Percentiles rank a stretch among this genome's conserved stretches.
Conservation (phyloP, 2,888 invertebrate species). For the Ctenicera cuprea region DNA sequence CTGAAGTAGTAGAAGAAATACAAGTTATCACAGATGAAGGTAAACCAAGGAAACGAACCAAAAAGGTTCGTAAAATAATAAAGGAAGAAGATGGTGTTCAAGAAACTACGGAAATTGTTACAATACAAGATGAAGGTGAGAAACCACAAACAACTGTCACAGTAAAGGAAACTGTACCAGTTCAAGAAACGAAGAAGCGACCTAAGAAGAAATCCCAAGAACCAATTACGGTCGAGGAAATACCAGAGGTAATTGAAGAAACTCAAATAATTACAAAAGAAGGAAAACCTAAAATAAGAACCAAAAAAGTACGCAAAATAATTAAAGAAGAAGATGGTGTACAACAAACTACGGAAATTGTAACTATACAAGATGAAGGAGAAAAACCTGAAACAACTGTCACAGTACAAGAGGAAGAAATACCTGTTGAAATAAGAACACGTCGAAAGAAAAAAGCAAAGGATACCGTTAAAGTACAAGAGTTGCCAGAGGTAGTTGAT, state of each 20-base stretch:
- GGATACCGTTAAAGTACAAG: conserved; percentile 58
- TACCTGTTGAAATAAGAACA: background rate
- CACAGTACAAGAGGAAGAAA: conserved; percentile 57
- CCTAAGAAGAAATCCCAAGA: conserved; percentile 67
- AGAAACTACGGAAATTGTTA: conserved; percentile 56
- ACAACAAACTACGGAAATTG: conserved; percentile 51
- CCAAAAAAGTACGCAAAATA: conserved; percentile 48
- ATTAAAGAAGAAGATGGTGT: conserved; percentile 36
- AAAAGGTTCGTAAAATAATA: conserved; percentile 50
- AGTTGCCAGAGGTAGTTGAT: conserved; percentile 59
- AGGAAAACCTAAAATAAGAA: conserved; percentile 59
- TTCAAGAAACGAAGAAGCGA: conserved; percentile 67
- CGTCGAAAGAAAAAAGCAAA: conserved; percentile 4
- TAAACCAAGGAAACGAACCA: conserved; percentile 59
- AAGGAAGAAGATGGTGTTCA: conserved; percentile 64
- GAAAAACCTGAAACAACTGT: conserved; percentile 69
- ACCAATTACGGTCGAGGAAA: conserved; percentile 46
- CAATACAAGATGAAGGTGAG: conserved; percentile 53
- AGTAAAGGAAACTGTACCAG: conserved; percentile 51
- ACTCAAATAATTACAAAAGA: conserved; percentile 58
- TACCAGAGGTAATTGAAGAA: conserved; percentile 53
- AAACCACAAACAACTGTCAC: conserved; percentile 48
- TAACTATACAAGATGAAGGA: conserved; percentile 61
- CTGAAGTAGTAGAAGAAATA: conserved; percentile 59
- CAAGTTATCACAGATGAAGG: conserved; percentile 68